Evolutionary conservation across 2,113 vertebrate genomes (phyloP), one percentile per base, ranked within the genome.

Genomic region (Stercorarius parasiticus): DNA sequence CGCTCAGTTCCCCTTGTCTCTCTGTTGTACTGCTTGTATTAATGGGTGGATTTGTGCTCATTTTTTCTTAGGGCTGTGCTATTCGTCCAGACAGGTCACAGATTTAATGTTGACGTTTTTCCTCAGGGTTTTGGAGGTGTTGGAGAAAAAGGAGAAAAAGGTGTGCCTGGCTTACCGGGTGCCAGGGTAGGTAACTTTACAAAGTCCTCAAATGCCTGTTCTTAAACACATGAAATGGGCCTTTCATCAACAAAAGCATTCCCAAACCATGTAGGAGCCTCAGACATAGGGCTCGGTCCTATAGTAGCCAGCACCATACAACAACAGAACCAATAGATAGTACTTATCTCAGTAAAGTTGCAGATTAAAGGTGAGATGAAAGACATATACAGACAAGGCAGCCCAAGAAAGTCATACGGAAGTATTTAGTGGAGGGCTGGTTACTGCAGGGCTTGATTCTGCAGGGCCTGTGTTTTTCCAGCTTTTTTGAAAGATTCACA

Each of bases 141-240:
- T 45, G 99, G 98, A 85, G 98, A 99, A 97, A 85, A 95, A 69
- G 99, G 99, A 96, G 99, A 99, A 97, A 99, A 99, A 84, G 99
- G 99, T 56, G 98, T 99, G 18, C 98, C 97, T 29, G 99, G 99
- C 71, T 98, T 99, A 84, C 99, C 99, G 1, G 99, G 99, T 47
- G 94, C 74, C 62, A 98, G 99, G 98, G 99, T 99, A 98, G 93
- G 99, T 98, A 84, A 49, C 21, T 84, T 76, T 50, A 73, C 17
- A 11, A 81, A 49, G 50, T 49, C 69, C 47, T 80, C 56, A 69
- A 56, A 38, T 76, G 6, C 32, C 52, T 91, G 14, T 88, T 95
- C 23, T 74, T 78, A 59, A 76, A 42, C 69, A 30, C 12, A 4
- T 72, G 14, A 53, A 49, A 30, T 20, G 59, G 13, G 13, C 14